Conservation (phyloP, 1,140 invertebrate genomes). For the Batillaria attramentaria region DNA sequence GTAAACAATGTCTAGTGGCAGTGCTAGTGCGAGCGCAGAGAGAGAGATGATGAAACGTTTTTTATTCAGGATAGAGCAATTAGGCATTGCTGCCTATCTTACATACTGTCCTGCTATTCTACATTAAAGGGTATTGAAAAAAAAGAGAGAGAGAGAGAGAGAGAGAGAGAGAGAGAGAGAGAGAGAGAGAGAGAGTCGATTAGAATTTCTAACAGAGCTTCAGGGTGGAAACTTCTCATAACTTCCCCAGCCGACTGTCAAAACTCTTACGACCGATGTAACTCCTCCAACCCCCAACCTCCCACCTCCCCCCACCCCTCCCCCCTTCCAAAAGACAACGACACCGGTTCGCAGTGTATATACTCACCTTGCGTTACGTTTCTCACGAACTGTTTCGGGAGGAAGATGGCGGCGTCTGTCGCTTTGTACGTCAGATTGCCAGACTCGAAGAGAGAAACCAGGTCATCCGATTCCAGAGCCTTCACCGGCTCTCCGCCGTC, state of each 20-base stretch:
- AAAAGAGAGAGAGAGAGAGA: neutral
- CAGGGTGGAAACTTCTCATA: neutral
- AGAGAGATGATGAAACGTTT: too few relatives aligned
- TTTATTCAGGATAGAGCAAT: too few relatives aligned
- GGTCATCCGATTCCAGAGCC: neutral
- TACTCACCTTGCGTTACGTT: constrained; percentile 25
- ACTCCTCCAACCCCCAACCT: neutral
- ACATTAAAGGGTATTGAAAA: too few relatives aligned
- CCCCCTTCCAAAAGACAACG: constrained; percentile 29
- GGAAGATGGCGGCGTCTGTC: constrained; percentile 32
- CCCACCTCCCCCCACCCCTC: constrained; percentile 19
- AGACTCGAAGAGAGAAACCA: constrained; percentile 21
- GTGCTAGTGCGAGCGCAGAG: neutral
- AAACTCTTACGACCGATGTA: too few relatives aligned
- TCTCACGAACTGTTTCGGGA: constrained; percentile 15
- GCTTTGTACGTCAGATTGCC: constrained; percentile 12
- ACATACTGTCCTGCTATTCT: too few relatives aligned
- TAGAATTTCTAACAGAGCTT: neutral
- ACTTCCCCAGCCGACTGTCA: too few relatives aligned
- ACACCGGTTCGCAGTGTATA: constrained; percentile 34
- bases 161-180: constrained; percentile 2
- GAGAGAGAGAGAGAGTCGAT: neutral
- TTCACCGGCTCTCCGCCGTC: neutral
- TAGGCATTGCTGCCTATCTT: too few relatives aligned
- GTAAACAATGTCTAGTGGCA: neutral